A percentile compares a stretch with the other conserved stretches of the same genome.
Conservation (phyloP, 2,797 vertebrate species). For the Hemibagrus guttatus region DNA sequence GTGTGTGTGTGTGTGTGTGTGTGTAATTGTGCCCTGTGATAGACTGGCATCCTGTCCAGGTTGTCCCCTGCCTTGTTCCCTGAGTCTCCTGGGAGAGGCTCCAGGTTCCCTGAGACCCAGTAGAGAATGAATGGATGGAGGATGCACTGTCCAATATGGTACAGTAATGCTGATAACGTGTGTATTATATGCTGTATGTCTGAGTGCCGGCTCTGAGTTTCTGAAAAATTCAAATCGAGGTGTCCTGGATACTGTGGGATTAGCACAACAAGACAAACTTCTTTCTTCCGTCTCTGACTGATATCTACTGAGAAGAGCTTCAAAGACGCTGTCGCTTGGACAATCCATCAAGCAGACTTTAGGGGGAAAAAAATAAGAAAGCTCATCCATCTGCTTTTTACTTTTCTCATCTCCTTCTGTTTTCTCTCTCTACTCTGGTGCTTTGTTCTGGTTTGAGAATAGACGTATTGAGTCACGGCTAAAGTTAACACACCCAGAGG, state of each 20-base stretch:
- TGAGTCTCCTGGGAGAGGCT: no score
- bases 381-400: constrained; percentile 9
- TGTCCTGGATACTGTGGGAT: background rate
- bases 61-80: no score
- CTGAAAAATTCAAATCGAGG: background rate
- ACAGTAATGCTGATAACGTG: background rate
- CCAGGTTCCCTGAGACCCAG: no score
- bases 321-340: background rate
- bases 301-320: constrained; percentile 16
- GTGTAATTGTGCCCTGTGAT: no score
- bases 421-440: constrained; percentile 27
- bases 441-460: constrained; percentile 20
- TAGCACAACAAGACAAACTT: background rate
- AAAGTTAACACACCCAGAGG: constrained; percentile 4
- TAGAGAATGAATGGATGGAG: no score
- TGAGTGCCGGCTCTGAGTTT: no score
- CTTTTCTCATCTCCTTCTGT: constrained; percentile 9
- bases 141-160: background rate
- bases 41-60: no score
- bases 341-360: constrained; percentile 16
- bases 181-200: background rate
- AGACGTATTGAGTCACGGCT: constrained; percentile 24
- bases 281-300: constrained; percentile 1
- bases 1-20: no score
- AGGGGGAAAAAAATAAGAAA: constrained; percentile 18